phyloP scores from a whole-genome alignment of 1,140 invertebrate genomes.

The Laodelphax striatellus region DNA sequence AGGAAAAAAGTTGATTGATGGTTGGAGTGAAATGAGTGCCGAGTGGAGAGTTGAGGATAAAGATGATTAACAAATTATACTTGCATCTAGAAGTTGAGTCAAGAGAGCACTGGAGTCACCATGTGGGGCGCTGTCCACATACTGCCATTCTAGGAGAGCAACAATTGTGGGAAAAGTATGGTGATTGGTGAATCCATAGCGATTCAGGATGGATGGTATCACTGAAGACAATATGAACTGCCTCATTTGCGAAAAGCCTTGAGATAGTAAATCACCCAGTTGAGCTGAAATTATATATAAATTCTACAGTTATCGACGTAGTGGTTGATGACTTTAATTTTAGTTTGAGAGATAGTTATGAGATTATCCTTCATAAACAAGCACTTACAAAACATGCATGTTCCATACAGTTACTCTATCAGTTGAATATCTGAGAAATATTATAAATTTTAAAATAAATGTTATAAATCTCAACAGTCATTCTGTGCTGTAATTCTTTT shows the following conservation, averaged over 20 bases:
- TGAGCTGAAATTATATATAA: slow-evolving; percentile 23
- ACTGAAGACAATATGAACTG: slow-evolving; percentile 37
- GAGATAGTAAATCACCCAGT: slow-evolving; percentile 38
- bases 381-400: no score
- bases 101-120: slow-evolving; percentile 26
- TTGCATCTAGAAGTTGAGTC: slow-evolving; percentile 23
- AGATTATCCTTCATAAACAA: not conserved
- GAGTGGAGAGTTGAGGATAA: no score
- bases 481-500: no score
- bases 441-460: no score
- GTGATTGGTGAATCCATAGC: slow-evolving; percentile 28
- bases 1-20: no score
- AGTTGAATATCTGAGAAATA: no score
- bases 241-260: slow-evolving; percentile 34
- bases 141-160: slow-evolving; percentile 39
- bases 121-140: slow-evolving; percentile 31
- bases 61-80: not conserved
- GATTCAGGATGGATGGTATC: slow-evolving; percentile 34
- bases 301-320: slow-evolving; percentile 13
- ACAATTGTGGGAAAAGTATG: slow-evolving; percentile 24
- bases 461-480: no score
- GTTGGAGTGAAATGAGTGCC: no score
- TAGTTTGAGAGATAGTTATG: not conserved
- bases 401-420: no score
- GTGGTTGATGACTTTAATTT: no score